Conservation (phyloP, 2,888 invertebrate genomes). For the Pilophorus perplexus region DNA sequence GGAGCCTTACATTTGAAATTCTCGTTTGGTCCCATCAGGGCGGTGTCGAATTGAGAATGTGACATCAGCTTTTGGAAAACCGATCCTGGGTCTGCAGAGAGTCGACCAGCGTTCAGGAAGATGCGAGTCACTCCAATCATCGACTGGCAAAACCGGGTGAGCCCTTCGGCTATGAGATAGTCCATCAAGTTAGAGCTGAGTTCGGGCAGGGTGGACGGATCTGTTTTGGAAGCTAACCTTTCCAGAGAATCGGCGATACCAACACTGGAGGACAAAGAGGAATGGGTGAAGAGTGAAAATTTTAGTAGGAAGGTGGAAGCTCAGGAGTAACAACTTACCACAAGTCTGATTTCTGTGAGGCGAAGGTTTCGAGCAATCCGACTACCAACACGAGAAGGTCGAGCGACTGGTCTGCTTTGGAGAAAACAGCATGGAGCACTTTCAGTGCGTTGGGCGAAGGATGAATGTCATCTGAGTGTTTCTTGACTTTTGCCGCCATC, state of each 20-base stretch:
- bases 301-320: neutral
- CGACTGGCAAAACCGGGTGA: conserved; percentile 9
- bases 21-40: conserved; percentile 25
- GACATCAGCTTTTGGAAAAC: conserved; percentile 23
- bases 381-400: neutral
- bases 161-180: conserved; percentile 14
- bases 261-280: neutral
- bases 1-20: conserved; percentile 25
- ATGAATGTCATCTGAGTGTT: conserved; percentile 13
- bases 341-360: conserved; percentile 2
- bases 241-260: conserved; percentile 6
- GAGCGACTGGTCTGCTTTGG: neutral
- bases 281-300: neutral
- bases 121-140: conserved; percentile 9
- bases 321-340: conserved; percentile 8
- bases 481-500: conserved; percentile 8
- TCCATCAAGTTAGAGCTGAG: neutral
- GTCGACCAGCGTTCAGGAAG: conserved; percentile 6
- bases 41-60: conserved; percentile 13
- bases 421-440: neutral
- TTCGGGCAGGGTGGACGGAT: neutral
- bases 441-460: conserved; percentile 15
- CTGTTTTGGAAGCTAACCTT: neutral
- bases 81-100: conserved; percentile 4
- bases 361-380: conserved; percentile 15